These are phyloP conservation scores for Cancer borealis DNA, from an alignment of 2,888 invertebrate genomes.

Conservation along the genomic window DNA sequence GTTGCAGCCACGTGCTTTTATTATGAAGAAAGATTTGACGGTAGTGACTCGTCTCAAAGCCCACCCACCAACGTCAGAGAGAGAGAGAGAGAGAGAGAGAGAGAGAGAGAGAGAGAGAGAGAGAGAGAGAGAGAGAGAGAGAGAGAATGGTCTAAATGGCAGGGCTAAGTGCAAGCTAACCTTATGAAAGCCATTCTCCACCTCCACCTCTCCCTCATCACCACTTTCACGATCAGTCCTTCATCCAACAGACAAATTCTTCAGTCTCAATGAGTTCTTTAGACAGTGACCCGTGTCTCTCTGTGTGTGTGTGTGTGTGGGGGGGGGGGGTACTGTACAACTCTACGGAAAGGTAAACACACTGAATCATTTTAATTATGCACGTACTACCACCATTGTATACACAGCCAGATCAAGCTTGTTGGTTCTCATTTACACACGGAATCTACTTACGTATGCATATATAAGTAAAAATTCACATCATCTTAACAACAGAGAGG, in stretches of 20 bases:
- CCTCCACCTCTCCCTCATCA: neutral
- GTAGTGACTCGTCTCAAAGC: neutral
- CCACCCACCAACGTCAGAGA: neutral
- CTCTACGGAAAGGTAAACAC: neutral
- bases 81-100: slow-evolving; percentile 26
- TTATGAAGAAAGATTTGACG: neutral
- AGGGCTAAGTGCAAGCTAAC: neutral
- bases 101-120: slow-evolving; percentile 22
- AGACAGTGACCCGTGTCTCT: neutral
- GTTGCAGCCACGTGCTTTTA: neutral
- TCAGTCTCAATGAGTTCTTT: neutral
- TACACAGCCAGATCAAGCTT: neutral
- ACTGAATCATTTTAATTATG: neutral
- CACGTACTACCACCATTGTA: neutral
- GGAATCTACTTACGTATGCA: neutral
- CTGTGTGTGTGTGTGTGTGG: neutral
- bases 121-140: slow-evolving; percentile 6
- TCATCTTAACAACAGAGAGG: neutral
- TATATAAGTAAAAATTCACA: neutral
- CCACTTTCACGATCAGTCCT: neutral
- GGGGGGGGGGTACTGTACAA: neutral
- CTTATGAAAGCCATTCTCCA: neutral
- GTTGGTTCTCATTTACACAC: neutral
- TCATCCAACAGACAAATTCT: neutral
- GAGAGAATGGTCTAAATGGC: neutral